Conservation (phyloP, 2,113 vertebrate species). For the Scortum barcoo region DNA sequence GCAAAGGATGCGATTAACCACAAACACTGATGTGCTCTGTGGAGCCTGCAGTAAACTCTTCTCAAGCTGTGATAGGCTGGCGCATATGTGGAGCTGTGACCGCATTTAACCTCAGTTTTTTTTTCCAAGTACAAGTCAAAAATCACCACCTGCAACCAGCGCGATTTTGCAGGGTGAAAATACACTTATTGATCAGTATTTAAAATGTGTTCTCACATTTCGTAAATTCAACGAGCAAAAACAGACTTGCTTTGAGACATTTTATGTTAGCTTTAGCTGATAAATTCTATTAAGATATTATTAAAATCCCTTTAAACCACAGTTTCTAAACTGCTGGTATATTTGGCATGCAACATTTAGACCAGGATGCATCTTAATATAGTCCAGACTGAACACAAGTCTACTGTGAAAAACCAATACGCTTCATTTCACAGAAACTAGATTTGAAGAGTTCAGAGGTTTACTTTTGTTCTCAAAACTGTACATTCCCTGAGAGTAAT, state of each 20-base stretch:
- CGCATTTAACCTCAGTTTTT: background rate
- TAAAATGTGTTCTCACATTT: background rate
- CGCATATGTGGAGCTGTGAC: background rate
- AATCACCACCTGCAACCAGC: background rate
- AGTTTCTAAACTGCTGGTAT: background rate
- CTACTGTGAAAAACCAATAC: background rate
- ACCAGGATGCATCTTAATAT: background rate
- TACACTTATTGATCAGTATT: background rate
- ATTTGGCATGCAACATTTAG: conserved; percentile 2
- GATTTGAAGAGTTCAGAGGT: background rate
- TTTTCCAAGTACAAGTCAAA: background rate
- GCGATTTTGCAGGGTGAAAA: background rate
- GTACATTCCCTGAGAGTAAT: background rate
- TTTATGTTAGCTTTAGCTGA: background rate
- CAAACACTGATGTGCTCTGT: background rate
- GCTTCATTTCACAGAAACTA: background rate
- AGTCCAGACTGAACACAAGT: background rate
- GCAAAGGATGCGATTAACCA: conserved; percentile 39
- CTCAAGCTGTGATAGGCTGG: background rate
- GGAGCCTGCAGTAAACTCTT: background rate
- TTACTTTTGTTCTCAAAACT: background rate
- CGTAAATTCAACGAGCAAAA: background rate
- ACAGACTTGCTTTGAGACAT: background rate
- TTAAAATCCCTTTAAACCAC: background rate
- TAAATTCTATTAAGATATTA: background rate